Base-by-base conservation (phyloP, 2,113 vertebrate species). In the Macquaria australasica region DNA sequence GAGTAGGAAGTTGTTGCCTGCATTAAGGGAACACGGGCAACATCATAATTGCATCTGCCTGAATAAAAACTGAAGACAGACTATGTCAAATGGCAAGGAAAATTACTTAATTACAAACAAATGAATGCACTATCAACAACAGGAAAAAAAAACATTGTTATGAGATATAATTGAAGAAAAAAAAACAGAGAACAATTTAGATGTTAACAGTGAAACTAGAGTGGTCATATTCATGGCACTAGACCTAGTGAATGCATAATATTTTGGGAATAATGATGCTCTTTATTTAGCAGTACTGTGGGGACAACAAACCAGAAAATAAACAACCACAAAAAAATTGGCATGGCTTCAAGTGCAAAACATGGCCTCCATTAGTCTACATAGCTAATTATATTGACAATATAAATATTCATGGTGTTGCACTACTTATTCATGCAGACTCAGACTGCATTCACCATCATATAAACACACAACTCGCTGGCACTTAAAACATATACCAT, bases 391-490 rank as follows among this genome's bases (percentile, higher is more conserved):
- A 96, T 96, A 95, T 94, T 95, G 92, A 95, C 92, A 95, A 89
- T 94, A 94, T 96, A 95, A 96, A 96, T 96, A 96, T 95, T 95
- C 95, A 96, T 96, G 91, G 55, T 81, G 92, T 84, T 79, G 74
- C 85, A 25, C 92, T 94, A 91, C 85, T 95, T 95, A 96, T 93
- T 95, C 90, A 94, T 94, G 93, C 94, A 87, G 66, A 87, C 89
- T 88, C 83, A 82, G 86, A 89, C 84, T 92, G 73, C 87, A 93
- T 89, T 88, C 91, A 69, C 88, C 84, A 85, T 93, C 89, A 89
- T 75, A 89, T 87, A 93, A 94, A 94, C 88, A 94, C 89, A 91
- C 92, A 94, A 92, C 90, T 90, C 72, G 82, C 90, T 89, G 91
- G 84, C 91, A 94, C 91, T 94, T 94, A 93, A 95, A 95, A 95